These are phyloP conservation scores for Zenarchopterus dispar DNA, from an alignment of 2,797 vertebrate genomes.

Conservation along the genomic window DNA sequence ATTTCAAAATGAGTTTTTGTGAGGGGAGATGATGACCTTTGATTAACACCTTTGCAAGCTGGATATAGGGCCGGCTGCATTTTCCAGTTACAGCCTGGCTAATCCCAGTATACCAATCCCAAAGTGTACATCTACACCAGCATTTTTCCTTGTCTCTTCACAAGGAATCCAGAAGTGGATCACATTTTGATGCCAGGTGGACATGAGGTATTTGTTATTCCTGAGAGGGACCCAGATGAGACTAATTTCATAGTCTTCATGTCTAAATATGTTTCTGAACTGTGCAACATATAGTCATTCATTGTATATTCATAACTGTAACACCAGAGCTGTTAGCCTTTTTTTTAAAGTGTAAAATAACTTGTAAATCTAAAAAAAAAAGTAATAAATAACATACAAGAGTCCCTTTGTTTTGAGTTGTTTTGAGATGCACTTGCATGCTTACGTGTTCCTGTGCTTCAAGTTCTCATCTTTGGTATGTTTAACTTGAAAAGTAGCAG, in stretches of 20 bases:
- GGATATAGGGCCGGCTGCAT: not conserved
- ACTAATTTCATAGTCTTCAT: conserved; percentile 47
- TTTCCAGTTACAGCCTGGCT: not conserved
- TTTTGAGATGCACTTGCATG: conserved; percentile 1
- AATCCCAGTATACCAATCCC: not conserved
- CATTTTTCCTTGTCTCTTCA: not conserved
- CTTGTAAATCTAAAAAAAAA: conserved; percentile 72
- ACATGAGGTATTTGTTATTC: conserved; percentile 18
- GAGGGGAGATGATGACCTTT: not conserved
- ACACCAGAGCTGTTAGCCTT: conserved; percentile 78
- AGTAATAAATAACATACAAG: conserved; percentile 67
- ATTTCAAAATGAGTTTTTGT: not conserved
- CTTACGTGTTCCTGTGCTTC: not conserved
- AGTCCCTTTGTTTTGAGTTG: conserved; percentile 62
- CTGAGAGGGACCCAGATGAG: conserved; percentile 29
- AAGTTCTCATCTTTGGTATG: not conserved
- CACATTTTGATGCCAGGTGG: conserved; percentile 18
- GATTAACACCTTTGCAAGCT: no score
- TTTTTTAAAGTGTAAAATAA: conserved; percentile 68
- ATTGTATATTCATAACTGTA: conserved; percentile 68
- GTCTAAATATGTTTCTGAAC: conserved; percentile 50
- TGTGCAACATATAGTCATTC: conserved; percentile 60
- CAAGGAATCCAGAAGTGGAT: not conserved
- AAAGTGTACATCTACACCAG: not conserved
- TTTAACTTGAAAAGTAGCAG: not conserved